These are phyloP conservation scores for Chirona hameri DNA, from an alignment of 2,888 invertebrate genomes.

Conservation along the genomic window DNA sequence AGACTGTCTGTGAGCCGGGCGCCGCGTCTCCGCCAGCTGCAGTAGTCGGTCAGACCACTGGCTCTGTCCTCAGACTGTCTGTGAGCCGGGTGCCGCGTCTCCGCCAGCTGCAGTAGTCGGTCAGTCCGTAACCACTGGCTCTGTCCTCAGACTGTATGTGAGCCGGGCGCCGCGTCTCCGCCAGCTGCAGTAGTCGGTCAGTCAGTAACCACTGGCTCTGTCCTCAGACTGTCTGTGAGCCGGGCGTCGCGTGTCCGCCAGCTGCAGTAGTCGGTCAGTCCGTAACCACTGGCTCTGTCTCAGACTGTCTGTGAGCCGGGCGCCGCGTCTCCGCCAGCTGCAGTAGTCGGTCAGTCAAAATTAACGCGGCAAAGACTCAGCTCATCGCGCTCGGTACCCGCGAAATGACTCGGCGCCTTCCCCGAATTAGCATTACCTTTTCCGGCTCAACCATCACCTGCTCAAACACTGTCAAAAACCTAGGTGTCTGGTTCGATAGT, in stretches of 20 bases:
- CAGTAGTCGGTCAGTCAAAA: too few relatives aligned
- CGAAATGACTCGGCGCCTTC: too few relatives aligned
- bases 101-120: constrained; percentile 4
- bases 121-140: too few relatives aligned
- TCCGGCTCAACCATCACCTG: too few relatives aligned
- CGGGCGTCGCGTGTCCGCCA: neutral
- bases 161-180: neutral
- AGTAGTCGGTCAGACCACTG: neutral
- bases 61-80: neutral
- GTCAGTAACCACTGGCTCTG: too few relatives aligned
- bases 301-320: neutral
- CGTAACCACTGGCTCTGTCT: too few relatives aligned
- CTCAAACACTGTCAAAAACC: too few relatives aligned
- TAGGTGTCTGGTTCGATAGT: too few relatives aligned
- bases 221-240: neutral
- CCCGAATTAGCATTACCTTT: too few relatives aligned
- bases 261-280: too few relatives aligned
- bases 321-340: neutral
- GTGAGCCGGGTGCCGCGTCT: neutral
- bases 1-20: neutral
- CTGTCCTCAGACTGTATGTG: neutral
- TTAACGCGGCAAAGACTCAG: too few relatives aligned
- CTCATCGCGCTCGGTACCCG: too few relatives aligned
- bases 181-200: constrained; percentile 6
- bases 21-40: neutral